A percentile compares a stretch with the other conserved stretches of the same genome.
These are phyloP conservation scores for Oncorhynchus kisutch DNA, from an alignment of 2,113 vertebrate genomes.

Conservation along the genomic window DNA sequence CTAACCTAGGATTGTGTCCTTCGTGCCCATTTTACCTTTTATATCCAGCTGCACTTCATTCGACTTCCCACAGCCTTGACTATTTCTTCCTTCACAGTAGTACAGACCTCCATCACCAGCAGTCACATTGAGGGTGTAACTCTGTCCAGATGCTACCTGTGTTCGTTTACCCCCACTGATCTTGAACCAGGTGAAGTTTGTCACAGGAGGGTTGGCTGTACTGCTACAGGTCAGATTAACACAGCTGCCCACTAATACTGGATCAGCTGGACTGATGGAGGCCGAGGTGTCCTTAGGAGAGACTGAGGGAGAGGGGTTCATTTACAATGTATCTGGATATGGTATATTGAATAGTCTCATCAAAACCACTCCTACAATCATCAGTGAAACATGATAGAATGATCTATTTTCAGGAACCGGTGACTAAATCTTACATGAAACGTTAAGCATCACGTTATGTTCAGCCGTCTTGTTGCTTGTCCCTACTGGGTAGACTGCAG, in stretches of 20 bases:
- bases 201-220: constrained; percentile 47
- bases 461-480: neutral
- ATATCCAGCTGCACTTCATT: neutral
- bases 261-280: constrained; percentile 27
- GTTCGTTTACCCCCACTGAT: neutral
- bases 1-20: constrained; percentile 8
- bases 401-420: too few relatives aligned
- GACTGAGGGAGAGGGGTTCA: too few relatives aligned
- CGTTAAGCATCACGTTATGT: neutral
- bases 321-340: too few relatives aligned
- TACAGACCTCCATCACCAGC: constrained; percentile 13
- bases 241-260: constrained; percentile 19
- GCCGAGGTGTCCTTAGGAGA: constrained; percentile 1
- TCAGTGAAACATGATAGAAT: constrained; percentile 5
- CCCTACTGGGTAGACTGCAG: constrained; percentile 28
- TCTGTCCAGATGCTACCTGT: neutral
- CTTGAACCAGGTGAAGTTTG: constrained; percentile 50
- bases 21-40: too few relatives aligned
- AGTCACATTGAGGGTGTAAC: constrained; percentile 19
- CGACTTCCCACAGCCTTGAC: constrained; percentile 22
- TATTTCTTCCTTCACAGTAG: constrained; percentile 42
- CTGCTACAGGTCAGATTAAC: constrained; percentile 56
- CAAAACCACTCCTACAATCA: neutral
- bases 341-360: neutral
- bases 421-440: constrained; percentile 40